Percentiles rank a stretch among this genome's conserved stretches.
phyloP scores from a whole-genome alignment of 2,888 invertebrate genomes.

The Dicyrtoma fusca region DNA sequence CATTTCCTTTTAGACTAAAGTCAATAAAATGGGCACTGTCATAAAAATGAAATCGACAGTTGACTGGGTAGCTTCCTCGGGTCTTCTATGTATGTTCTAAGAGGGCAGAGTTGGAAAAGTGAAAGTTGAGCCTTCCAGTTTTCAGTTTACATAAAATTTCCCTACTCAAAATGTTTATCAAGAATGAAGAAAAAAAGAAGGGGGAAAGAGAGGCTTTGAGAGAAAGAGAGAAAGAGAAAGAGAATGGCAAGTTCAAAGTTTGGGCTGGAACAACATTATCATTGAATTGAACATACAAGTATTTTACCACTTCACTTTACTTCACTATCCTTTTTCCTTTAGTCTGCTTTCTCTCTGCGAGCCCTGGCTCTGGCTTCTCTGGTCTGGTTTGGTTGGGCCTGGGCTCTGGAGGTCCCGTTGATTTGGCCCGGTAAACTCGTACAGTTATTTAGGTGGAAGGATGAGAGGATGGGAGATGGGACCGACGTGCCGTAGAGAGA shows the following conservation, averaged over 20 bases:
- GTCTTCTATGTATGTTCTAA: background rate
- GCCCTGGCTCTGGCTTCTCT: too few relatives aligned
- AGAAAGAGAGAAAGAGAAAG: background rate
- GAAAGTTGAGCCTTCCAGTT: background rate
- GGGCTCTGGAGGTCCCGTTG: too few relatives aligned
- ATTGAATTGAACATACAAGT: constrained; percentile 4
- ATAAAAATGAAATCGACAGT: background rate
- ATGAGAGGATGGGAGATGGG: too few relatives aligned
- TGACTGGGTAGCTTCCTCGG: too few relatives aligned
- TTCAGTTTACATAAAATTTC: constrained; percentile 1
- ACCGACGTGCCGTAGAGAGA: too few relatives aligned
- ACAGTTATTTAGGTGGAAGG: too few relatives aligned
- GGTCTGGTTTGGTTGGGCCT: too few relatives aligned
- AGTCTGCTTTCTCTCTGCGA: too few relatives aligned
- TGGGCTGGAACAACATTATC: background rate
- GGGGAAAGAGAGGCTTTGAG: background rate
- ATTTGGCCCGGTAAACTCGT: too few relatives aligned
- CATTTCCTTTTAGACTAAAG: too few relatives aligned
- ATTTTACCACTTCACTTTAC: background rate
- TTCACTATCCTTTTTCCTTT: too few relatives aligned
- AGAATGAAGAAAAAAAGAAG: background rate
- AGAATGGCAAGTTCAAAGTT: constrained; percentile 1
- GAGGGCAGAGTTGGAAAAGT: background rate
- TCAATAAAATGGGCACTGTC: background rate
- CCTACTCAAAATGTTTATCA: constrained; percentile 5